A percentile compares a stretch with the other conserved stretches of the same genome.
Conservation (phyloP, 1,140 invertebrate species). For the Limonius californicus region DNA sequence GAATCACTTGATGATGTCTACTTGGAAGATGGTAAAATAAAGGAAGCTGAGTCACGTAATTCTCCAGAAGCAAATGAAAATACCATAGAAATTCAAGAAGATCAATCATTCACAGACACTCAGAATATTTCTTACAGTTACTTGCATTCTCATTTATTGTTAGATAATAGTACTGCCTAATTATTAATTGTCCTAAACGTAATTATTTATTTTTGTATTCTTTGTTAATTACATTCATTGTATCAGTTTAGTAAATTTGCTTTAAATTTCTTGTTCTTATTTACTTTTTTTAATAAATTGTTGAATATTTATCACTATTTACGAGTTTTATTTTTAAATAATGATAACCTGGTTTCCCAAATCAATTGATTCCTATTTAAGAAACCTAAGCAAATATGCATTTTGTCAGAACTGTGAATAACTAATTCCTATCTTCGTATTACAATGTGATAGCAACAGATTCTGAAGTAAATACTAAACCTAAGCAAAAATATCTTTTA, state of each 20-base stretch:
- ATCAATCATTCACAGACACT: conserved; percentile 16
- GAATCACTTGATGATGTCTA: background rate
- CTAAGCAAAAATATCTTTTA: no score
- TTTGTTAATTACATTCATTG: background rate
- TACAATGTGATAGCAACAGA: no score
- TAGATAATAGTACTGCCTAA: conserved; percentile 17
- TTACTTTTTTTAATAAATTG: background rate
- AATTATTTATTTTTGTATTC: conserved; percentile 1
- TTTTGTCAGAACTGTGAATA: no score
- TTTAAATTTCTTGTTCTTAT: no score
- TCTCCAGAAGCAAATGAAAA: background rate
- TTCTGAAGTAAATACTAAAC: no score
- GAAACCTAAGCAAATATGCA: no score
- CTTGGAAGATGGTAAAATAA: background rate
- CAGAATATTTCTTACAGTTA: conserved; percentile 27
- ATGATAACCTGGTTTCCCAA: no score
- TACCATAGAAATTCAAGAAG: background rate
- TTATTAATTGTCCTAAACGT: no score
- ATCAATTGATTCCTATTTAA: no score
- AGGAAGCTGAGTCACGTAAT: background rate
- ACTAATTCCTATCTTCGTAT: no score
- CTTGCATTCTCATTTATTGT: conserved; percentile 29
- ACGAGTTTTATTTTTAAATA: no score
- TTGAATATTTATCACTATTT: no score
- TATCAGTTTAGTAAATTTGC: background rate